Evolutionary conservation across 2,888 invertebrate species (phyloP).

Genomic region (Synergus itoensis): DNA sequence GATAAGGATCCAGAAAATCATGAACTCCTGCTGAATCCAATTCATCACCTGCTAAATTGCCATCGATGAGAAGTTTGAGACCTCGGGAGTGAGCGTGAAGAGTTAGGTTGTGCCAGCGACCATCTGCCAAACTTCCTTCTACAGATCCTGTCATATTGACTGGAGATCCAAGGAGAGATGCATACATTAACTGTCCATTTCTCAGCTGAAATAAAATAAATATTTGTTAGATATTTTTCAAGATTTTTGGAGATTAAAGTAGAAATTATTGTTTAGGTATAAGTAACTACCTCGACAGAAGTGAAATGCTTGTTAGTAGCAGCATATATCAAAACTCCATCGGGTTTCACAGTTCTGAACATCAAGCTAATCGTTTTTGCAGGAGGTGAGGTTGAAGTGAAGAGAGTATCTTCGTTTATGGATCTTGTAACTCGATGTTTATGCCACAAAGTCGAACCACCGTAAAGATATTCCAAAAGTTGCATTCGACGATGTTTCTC

Average conservation of each 20-base stretch:
- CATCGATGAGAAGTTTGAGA: slow-evolving; percentile 86
- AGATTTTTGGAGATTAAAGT: neutral
- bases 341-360: slow-evolving; percentile 88
- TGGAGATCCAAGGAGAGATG: slow-evolving; percentile 87
- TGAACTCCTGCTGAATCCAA: slow-evolving; percentile 92
- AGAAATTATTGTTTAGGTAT: slow-evolving; percentile 15
- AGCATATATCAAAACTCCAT: slow-evolving; percentile 91
- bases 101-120: slow-evolving; percentile 93
- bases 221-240: neutral
- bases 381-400: slow-evolving; percentile 75
- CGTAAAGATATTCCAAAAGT: slow-evolving; percentile 88
- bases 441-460: slow-evolving; percentile 86
- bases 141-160: slow-evolving; percentile 90
- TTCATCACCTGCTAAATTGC: slow-evolving; percentile 87
- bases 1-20: slow-evolving; percentile 94
- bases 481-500: slow-evolving; percentile 94
- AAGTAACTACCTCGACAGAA: slow-evolving; percentile 82
- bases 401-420: slow-evolving; percentile 59
- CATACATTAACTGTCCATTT: slow-evolving; percentile 88
- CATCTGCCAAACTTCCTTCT: slow-evolving; percentile 85
- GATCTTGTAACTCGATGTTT: slow-evolving; percentile 64
- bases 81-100: slow-evolving; percentile 85
- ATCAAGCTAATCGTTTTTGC: slow-evolving; percentile 88
- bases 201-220: slow-evolving; percentile 78
- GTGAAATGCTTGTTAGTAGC: slow-evolving; percentile 94